phyloP scores from a whole-genome alignment of 2,113 vertebrate genomes.

The Marcusenius ussheri region DNA sequence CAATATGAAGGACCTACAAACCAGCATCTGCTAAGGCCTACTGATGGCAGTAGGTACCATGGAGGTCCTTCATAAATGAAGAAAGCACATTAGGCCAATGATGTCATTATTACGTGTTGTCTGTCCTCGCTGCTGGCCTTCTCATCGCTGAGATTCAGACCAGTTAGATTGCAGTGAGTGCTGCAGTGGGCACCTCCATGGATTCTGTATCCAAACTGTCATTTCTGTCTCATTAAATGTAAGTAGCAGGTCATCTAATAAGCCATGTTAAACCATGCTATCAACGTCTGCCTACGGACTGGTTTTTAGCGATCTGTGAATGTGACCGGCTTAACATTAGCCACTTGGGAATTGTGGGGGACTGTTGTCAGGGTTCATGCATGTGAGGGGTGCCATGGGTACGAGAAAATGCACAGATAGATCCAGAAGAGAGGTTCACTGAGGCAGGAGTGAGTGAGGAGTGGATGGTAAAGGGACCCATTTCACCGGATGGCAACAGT shows the following conservation, averaged over 20 bases:
- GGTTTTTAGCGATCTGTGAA: constrained; percentile 11
- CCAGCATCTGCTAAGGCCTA: neutral
- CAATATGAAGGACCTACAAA: neutral
- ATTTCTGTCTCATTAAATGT: constrained; percentile 35
- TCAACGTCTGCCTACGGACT: constrained; percentile 22
- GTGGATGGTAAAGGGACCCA: neutral
- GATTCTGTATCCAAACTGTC: constrained; percentile 11
- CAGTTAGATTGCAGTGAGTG: neutral
- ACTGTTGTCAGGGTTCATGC: neutral
- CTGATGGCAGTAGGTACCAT: neutral
- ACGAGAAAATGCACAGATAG: neutral
- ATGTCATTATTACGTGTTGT: neutral
- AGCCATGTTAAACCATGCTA: constrained; percentile 6
- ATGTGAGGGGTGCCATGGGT: neutral
- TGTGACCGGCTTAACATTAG: neutral
- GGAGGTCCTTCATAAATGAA: neutral
- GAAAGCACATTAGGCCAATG: neutral
- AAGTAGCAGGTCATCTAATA: constrained; percentile 28
- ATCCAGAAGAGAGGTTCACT: neutral
- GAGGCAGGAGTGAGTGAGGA: neutral
- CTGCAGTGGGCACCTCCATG: neutral
- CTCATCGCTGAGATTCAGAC: no score
- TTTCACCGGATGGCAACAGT: neutral
- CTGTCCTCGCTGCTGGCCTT: neutral
- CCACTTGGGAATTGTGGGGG: neutral